Base-by-base conservation (phyloP, 2,113 vertebrate genomes). In the Osmerus mordax region DNA sequence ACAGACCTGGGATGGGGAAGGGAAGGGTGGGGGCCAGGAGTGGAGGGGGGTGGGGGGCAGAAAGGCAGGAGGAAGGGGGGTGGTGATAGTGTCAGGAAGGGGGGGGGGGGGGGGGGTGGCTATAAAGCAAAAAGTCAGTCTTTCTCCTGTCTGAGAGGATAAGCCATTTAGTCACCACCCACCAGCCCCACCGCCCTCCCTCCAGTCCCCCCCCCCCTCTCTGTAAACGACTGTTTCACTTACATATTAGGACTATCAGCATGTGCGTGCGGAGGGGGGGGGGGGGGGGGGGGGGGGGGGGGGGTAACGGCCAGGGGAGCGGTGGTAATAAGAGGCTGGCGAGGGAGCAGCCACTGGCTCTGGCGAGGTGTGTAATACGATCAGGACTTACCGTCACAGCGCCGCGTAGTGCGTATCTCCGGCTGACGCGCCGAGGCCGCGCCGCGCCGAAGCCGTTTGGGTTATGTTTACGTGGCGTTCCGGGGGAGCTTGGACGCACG, bases 281-380 rank as follows among this genome's bases (percentile, higher is more conserved):
- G 9, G 66, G 52, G 51, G 19, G 23, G 0, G 8, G 19, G 21
- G 69, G 60, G 23, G 6, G n/a, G n/a, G n/a, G n/a, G 21, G 11
- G 66, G 52, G 51, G 19, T 21, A 21, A 21, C 3, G 8, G 19
- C 15, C 51, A 25, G 65, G n/a, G 66, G 52, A 41, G 12, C n/a
- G 29, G 41, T 87, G 88, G 87, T 89, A 81, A 84, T 83, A 89
- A 84, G 84, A 83, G 84, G 9, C 41, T 47, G 9, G 41, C 41
- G 41, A 12, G 41, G 41, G 41, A 47, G 41, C 32, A 36, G 32
- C 32, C 32, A 36, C 4, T 36, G 88, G 83, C 84, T 76, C 82
- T 85, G 82, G 78, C 87, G 87, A 90, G 83, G 86, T 89, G 83
- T 89, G 87, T 89, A 89, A 91, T 90, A 82, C 77, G 83, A 90